Base-by-base conservation (phyloP, 2,113 vertebrate species). In the Coptodon rendalli region DNA sequence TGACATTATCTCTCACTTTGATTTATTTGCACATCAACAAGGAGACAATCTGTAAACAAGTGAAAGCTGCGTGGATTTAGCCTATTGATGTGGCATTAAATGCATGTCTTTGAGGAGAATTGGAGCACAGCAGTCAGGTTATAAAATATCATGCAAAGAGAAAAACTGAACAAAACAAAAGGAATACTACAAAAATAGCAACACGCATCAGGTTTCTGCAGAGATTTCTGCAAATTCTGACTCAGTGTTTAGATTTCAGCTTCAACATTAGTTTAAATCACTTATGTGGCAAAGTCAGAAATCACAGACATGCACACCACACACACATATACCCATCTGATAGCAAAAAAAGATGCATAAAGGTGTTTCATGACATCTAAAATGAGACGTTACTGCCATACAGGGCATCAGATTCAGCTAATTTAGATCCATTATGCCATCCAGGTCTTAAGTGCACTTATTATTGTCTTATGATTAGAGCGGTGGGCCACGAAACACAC, bases 1-100 rank as follows among this genome's bases (percentile, higher is more conserved):
- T 93, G 93, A 94, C 91, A 19, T 89, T 92, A 92, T 95, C 93
- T 59, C 76, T 73, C 85, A 16, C 87, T 89, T 78, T 94, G 95
- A 95, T 94, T 95, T 91, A 94, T 94, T 91, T 38, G 17, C 84
- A 52, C 89, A 88, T 87, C 87, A 85, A 83, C 80, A 45, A 68
- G 84, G 87, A 80, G 82, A 81, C 86, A 40, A 79, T 93, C 81
- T 92, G 87, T 85, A 84, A 93, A 85, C 92, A 87, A 61, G 79
- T 52, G 84, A 89, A 87, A 34, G 54, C 48, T 50, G 89, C 29
- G 22, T 43, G 73, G 71, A 56, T 87, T 91, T 81, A 82, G 81
- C 76, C 57, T 90, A 90, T 86, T 85, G 85, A 89, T 85, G 85
- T 63, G 91, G 88, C 82, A 89, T 89, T 85, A 90, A 87, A 90